A percentile compares a stretch with the other conserved stretches of the same genome.
Evolutionary conservation across 1,140 invertebrate genomes (phyloP).

Genomic region (Brachionus asplanchnoidis): DNA sequence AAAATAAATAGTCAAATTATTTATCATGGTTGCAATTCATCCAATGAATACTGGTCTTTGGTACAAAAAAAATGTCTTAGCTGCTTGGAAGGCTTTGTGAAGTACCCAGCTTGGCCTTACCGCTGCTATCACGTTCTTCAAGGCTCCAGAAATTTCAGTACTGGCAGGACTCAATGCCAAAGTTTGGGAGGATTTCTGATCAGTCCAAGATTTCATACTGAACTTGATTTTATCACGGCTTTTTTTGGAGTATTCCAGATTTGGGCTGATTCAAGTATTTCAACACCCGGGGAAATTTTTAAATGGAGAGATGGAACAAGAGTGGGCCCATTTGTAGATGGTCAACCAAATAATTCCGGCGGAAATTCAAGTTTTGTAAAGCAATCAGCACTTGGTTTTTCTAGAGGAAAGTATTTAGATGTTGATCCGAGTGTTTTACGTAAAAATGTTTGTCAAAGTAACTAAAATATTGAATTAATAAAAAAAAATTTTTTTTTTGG

Average conservation of each 20-base stretch:
- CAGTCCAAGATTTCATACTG: not conserved
- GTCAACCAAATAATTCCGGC: not conserved
- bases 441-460: not conserved
- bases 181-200: not conserved
- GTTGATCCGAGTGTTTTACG: not conserved
- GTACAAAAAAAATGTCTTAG: not conserved
- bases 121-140: not conserved
- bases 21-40: not conserved
- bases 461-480: not conserved
- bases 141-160: not conserved
- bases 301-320: not conserved
- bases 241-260: not conserved
- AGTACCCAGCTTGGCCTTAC: not conserved
- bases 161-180: not conserved
- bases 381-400: not conserved
- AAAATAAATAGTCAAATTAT: not conserved
- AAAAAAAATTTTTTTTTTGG: not conserved
- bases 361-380: not conserved
- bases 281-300: not conserved
- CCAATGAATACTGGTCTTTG: not conserved
- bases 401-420: not conserved
- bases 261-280: not conserved
- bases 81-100: not conserved
- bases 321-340: not conserved
- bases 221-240: not conserved